Evolutionary conservation across 2,797 vertebrate genomes (phyloP), one percentile per base, ranked within the genome.

Genomic region (Trichosurus vulpecula): DNA sequence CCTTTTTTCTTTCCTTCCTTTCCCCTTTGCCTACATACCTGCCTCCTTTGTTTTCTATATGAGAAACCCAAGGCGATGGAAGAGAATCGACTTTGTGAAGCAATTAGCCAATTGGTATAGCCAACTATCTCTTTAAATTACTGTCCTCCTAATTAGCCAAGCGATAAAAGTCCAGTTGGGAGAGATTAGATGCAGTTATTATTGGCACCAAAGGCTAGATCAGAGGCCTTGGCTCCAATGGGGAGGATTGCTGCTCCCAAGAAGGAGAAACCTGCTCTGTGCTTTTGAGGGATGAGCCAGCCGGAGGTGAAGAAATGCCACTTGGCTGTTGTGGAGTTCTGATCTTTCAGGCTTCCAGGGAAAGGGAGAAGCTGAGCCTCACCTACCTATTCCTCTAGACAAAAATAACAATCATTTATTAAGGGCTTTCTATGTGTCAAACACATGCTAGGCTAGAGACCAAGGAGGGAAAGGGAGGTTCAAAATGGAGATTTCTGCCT

Each of bases 81-180:
- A 95, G 97, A 96, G 96, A 97, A 66, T 58, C 51, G 54, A 95
- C 95, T 22, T 57, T 95, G 41, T 96, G 96, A 93, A 98, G 97
- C 90, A 95, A 92, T 97, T 97, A 98, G 94, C 94, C 98, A 96
- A 98, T 98, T 97, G 97, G 96, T 97, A 81, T 93, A 94, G 95
- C 97, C 97, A 97, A 29, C 96, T 95, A 57, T 97, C 96, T 98
- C 92, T 98, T 98, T 97, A 98, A 97, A 97, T 97, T 98, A 96
- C 97, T 98, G 94, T 97, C 92, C 94, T 87, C 95, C 31, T 98
- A 96, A 98, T 97, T 98, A 97, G 87, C 91, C 93, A 54, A 92
- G 95, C 93, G 94, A 93, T 95, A 94, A 96, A 96, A 97, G 96
- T 97, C 95, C 81, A 93, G n/a, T 93, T 98, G 95, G 94, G 93